Base-by-base conservation (phyloP, 2,113 vertebrate genomes). In the Cyprinodon brontotheroides region DNA sequence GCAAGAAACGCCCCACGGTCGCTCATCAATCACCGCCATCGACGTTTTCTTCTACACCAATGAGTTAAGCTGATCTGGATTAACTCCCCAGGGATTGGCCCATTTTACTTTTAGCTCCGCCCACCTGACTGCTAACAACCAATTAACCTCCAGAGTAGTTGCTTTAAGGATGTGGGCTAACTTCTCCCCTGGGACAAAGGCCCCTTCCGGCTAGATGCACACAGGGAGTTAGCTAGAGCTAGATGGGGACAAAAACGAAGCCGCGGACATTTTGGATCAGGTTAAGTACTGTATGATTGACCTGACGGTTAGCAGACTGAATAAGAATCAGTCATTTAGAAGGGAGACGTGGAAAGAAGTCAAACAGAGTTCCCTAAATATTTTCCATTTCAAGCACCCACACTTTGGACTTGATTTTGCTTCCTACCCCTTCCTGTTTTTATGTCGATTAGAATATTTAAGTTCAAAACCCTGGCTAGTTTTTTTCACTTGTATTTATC, bases 1-100 rank as follows among this genome's bases (percentile, higher is more conserved):
- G 57, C 43, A 66, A 61, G 63, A 20, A 59, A 61, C 7, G 36
- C 3, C 78, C 68, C 4, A 63, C 70, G 60, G 77, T 71, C 74
- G 78, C 67, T 53, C 74, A 86, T 89, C 84, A 85, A 83, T 88
- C 82, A 87, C 43, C 45, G 36, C 62, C 66, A 86, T 79, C 65
- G 80, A 86, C 74, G 45, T 77, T 74, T 57, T 67, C 71, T 83
- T 82, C 87, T 62, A 75, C 59, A 78, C 86, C 86, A 84, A 87
- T 80, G 66, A 74, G 73, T 85, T 64, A 3, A 22, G 73, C 68
- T 63, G 53, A 63, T 78, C 76, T 75, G 70, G 65, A 71, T 61
- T 11, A 1, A 4, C 39, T 87, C 84, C 79, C 80, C 47, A 39
- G 82, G 79, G 70, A 83, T 63, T 83, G 84, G 80, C 43, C 11